Evolutionary conservation across 2,797 vertebrate genomes (phyloP).

Genomic region (Adelosebastes latens): DNA sequence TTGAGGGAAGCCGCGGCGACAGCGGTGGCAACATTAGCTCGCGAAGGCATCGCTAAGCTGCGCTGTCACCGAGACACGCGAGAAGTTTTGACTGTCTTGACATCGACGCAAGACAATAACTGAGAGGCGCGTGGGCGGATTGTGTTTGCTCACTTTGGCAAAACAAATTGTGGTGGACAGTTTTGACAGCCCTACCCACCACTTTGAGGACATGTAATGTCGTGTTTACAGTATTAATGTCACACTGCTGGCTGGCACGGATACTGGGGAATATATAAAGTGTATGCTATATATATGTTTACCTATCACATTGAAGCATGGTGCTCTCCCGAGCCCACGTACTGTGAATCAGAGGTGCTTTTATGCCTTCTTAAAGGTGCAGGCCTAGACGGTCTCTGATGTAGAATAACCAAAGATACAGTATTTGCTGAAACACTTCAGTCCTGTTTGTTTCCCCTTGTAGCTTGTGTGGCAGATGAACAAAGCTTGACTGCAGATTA

Average conservation of each 20-base stretch:
- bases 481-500: slow-evolving; percentile 57
- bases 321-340: slow-evolving; percentile 32
- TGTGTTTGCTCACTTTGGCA: slow-evolving; percentile 45
- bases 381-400: not conserved
- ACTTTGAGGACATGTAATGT: slow-evolving; percentile 14
- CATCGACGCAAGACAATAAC: slow-evolving; percentile 25
- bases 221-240: slow-evolving; percentile 51
- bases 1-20: slow-evolving; percentile 1
- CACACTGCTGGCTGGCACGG: slow-evolving; percentile 5
- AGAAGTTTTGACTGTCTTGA: slow-evolving; percentile 39
- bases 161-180: slow-evolving; percentile 59
- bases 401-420: slow-evolving; percentile 38
- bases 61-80: slow-evolving; percentile 12
- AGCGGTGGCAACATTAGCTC: slow-evolving; percentile 17
- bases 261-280: not conserved
- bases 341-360: slow-evolving; percentile 38
- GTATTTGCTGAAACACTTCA: slow-evolving; percentile 15
- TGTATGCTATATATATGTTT: slow-evolving; percentile 12
- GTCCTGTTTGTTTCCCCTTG: slow-evolving; percentile 9
- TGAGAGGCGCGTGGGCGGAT: slow-evolving; percentile 25
- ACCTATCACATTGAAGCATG: not conserved
- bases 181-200: slow-evolving; percentile 52
- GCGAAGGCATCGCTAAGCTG: slow-evolving; percentile 19
- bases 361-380: slow-evolving; percentile 14
- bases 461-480: slow-evolving; percentile 38